A percentile compares a stretch with the other conserved stretches of the same genome.
These are phyloP conservation scores for Vicugna pacos DNA, from an alignment of 2,113 vertebrate genomes.

Conservation along the genomic window DNA sequence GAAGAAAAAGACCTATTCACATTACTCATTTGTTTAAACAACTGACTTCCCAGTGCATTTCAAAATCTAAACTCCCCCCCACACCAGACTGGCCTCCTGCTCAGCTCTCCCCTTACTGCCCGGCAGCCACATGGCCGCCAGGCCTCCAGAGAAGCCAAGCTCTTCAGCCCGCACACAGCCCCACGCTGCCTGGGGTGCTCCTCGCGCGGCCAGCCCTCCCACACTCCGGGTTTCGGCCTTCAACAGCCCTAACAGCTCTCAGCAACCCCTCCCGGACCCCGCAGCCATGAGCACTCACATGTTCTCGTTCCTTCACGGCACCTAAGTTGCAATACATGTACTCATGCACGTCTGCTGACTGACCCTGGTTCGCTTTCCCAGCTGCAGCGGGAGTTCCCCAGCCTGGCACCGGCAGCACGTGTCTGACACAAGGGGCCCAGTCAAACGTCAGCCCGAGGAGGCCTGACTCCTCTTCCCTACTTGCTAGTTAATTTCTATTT, in stretches of 20 bases:
- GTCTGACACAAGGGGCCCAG: neutral
- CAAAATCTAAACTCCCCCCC: neutral
- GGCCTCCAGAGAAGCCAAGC: neutral
- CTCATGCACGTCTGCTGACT: neutral
- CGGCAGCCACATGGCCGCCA: too few species aligned
- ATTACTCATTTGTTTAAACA: neutral
- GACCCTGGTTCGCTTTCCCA: neutral
- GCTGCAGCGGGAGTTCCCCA: neutral
- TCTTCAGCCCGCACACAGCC: neutral
- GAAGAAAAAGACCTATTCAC: neutral
- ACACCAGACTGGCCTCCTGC: neutral
- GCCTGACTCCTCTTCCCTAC: neutral
- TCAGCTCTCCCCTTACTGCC: rapidly evolving
- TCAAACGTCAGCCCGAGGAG: neutral
- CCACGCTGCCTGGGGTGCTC: neutral
- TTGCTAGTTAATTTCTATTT: neutral
- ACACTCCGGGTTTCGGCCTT: neutral
- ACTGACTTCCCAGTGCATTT: neutral
- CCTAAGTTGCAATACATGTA: neutral
- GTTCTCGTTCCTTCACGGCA: neutral
- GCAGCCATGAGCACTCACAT: neutral
- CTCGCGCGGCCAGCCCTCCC: neutral
- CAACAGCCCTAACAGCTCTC: neutral
- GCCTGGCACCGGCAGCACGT: neutral
- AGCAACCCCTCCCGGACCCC: neutral